Percentiles rank a stretch among this genome's conserved stretches.
Conservation (phyloP, 1,140 invertebrate species). For the Meloidogyne hapla region DNA sequence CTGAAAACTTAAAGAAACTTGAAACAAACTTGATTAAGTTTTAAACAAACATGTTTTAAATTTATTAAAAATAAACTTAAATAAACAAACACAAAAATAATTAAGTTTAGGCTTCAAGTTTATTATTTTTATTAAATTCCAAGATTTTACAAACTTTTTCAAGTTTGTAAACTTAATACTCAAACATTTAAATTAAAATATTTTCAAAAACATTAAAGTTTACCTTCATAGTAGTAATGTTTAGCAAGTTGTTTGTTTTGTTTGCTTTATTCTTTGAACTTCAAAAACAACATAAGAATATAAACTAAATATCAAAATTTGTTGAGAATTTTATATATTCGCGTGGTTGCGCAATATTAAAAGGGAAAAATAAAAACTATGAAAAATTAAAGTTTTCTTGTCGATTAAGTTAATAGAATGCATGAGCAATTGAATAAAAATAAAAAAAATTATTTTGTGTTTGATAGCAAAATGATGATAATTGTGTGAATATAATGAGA, state of each 20-base stretch:
- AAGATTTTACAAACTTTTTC: too few species aligned
- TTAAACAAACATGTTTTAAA: too few species aligned
- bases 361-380: background rate
- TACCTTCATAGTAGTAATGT: too few species aligned
- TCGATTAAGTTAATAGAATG: background rate
- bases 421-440: background rate
- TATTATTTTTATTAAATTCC: too few species aligned
- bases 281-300: background rate
- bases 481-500: background rate
- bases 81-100: background rate
- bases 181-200: too few species aligned
- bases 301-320: background rate
- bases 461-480: constrained; percentile 3
- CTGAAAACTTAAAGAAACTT: background rate
- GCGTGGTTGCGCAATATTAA: constrained; percentile 5
- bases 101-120: too few species aligned
- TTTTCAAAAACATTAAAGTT: too few species aligned
- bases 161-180: too few species aligned
- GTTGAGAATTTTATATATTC: background rate
- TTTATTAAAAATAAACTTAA: background rate
- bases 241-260: background rate
- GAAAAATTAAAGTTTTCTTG: background rate
- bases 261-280: background rate
- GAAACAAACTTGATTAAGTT: background rate
- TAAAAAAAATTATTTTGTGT: too few species aligned